Conservation (phyloP, 2,888 invertebrate genomes). For the Spilosoma lubricipeda region DNA sequence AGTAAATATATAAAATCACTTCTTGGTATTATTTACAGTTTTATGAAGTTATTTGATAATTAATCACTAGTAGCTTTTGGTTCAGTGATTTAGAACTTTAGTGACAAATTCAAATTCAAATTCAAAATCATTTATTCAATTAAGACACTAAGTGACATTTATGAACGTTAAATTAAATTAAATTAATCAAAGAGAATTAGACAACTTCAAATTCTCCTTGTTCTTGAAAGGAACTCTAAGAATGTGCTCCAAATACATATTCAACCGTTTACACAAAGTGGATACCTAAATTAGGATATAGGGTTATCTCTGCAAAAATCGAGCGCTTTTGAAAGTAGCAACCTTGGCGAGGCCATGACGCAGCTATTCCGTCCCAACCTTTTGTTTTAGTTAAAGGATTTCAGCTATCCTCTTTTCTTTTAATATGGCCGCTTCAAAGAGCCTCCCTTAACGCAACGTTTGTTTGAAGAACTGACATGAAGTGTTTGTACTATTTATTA, state of each 20-base stretch:
- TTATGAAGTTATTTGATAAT: neutral
- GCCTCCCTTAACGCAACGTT: neutral
- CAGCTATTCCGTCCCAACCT: neutral
- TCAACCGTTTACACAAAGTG: neutral
- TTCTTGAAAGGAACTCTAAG: neutral
- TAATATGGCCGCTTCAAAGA: too few relatives aligned
- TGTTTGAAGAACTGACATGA: neutral
- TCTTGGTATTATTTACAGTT: too few relatives aligned
- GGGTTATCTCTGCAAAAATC: neutral
- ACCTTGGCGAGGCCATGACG: neutral
- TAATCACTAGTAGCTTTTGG: neutral
- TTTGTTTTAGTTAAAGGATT: neutral
- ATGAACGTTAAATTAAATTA: too few relatives aligned
- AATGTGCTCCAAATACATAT: conserved; percentile 3
- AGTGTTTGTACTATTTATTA: neutral
- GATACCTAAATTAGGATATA: neutral
- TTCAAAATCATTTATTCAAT: too few relatives aligned
- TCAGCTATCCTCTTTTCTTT: neutral
- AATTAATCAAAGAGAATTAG: too few relatives aligned
- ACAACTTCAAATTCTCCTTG: neutral
- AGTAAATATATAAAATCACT: too few relatives aligned
- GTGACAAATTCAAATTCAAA: too few relatives aligned
- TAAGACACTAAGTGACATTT: too few relatives aligned
- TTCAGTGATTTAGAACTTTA: neutral
- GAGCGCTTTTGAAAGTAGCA: neutral